These are phyloP conservation scores for Brachyptera putata DNA, from an alignment of 2,888 invertebrate species.

Conservation along the genomic window DNA sequence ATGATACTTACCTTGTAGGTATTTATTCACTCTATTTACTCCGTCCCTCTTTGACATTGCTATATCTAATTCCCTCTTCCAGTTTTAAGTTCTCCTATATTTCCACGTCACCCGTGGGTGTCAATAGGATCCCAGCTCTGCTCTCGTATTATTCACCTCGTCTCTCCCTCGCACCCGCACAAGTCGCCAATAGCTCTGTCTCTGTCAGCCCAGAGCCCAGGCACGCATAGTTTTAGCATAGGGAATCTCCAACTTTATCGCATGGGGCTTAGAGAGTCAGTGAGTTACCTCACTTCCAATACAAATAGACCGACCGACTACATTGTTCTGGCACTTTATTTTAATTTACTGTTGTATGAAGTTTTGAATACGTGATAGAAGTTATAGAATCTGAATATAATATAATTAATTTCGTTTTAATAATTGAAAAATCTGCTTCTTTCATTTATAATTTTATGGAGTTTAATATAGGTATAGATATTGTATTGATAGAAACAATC, in stretches of 20 bases:
- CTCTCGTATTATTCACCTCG: constrained; percentile 18
- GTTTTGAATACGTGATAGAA: no score
- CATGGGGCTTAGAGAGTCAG: not conserved
- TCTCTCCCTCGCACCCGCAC: constrained; percentile 8
- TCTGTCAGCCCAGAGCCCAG: not conserved
- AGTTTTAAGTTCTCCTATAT: constrained; percentile 22
- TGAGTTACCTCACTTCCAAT: constrained; percentile 9
- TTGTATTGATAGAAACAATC: no score
- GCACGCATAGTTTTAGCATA: constrained; percentile 14
- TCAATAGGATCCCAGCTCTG: constrained; percentile 10
- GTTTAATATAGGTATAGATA: no score
- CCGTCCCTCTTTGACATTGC: constrained; percentile 18
- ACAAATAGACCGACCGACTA: constrained; percentile 9
- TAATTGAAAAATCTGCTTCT: no score
- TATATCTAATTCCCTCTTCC: constrained; percentile 20
- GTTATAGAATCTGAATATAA: no score
- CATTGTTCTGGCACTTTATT: no score
- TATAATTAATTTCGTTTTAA: no score
- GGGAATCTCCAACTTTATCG: constrained; percentile 20
- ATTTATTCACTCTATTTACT: constrained; percentile 19
- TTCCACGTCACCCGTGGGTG: constrained; percentile 20
- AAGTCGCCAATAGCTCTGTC: not conserved
- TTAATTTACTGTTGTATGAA: no score
- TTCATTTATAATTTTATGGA: no score
- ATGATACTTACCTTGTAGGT: constrained; percentile 20